A percentile compares a stretch with the other conserved stretches of the same genome.
Conservation (phyloP, 1,140 invertebrate species). For the Eupeodes corollae region DNA sequence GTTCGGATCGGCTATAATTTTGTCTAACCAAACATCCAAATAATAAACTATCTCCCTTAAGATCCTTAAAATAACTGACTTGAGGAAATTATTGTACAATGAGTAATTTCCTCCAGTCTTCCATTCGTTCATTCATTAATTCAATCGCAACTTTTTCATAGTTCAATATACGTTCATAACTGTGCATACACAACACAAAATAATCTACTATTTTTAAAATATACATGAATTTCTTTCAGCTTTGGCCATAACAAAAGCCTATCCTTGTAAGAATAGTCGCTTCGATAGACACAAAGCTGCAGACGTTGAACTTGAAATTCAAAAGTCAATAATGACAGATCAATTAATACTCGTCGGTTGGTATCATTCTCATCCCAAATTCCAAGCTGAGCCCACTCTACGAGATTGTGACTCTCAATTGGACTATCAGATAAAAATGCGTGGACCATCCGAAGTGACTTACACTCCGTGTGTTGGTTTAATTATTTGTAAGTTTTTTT, state of each 20-base stretch:
- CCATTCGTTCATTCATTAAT: no score
- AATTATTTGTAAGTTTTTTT: slow-evolving; percentile 66
- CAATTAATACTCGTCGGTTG: slow-evolving; percentile 78
- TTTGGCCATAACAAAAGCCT: slow-evolving; percentile 75
- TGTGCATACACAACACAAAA: neutral
- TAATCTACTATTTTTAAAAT: neutral
- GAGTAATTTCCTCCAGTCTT: no score
- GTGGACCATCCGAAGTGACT: slow-evolving; percentile 73
- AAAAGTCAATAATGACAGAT: slow-evolving; percentile 66
- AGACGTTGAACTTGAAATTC: slow-evolving; percentile 69
- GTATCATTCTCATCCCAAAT: slow-evolving; percentile 93
- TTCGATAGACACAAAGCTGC: slow-evolving; percentile 60
- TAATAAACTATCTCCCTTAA: no score
- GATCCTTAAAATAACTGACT: no score
- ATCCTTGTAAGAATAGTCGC: slow-evolving; percentile 75
- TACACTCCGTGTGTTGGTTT: slow-evolving; percentile 88
- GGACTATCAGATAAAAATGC: slow-evolving; percentile 90
- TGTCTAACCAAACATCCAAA: no score
- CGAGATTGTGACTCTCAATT: slow-evolving; percentile 85
- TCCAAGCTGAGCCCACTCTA: slow-evolving; percentile 76
- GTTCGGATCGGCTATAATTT: no score
- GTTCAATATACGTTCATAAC: neutral
- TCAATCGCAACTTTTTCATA: neutral
- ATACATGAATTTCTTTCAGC: slow-evolving; percentile 45
- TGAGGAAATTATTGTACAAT: no score